Evolutionary conservation across 2,888 invertebrate species (phyloP), one percentile per base, ranked within the genome.

Genomic region (Erannis defoliaria): DNA sequence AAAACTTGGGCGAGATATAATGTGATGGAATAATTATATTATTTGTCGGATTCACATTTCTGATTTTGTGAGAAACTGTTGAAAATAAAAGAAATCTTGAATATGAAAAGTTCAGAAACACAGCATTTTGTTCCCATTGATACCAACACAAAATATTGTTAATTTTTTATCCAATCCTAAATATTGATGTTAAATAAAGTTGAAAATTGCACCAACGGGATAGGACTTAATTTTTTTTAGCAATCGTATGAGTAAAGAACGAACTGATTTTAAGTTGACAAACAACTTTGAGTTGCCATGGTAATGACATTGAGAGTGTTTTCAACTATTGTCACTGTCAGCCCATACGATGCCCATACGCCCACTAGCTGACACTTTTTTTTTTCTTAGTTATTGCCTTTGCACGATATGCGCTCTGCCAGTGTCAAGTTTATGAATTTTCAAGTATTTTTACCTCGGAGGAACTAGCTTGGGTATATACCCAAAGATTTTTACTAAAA

Each of bases 221-320:
- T 4, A 35, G 4, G 3, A n/a, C 1, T 18, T 10, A 1, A 16
- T 18, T 6, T 10, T 0, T 1, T 18, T 38, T 38, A 8, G 16
- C 8, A 18, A 5, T 38, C 1, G 37, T 16, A 8, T 9, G 6
- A 18, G 18, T 16, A 38, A 10, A 1, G 9, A 18, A 18, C 38
- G 5, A 1, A 1, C 23, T 31, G 9, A 31, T 31, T 14, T 53
- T 70, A 64, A 71, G 64, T 31, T 50, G 56, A 43, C 70, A 74
- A 71, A 71, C 72, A 67, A 63, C 38, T 19, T 45, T 72, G 73
- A 76, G 74, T 75, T 83, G 78, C 78, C 78, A 82, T 82, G 84
- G 75, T 50, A 29, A 50, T 35, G 33, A 21, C 49, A 37, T 37
- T 37, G 4, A 37, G 16, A 38, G 18, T 38, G 8, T 18, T 38